A percentile compares a stretch with the other conserved stretches of the same genome.
These are phyloP conservation scores for Panulirus ornatus DNA, from an alignment of 1,140 invertebrate species.

Conservation along the genomic window DNA sequence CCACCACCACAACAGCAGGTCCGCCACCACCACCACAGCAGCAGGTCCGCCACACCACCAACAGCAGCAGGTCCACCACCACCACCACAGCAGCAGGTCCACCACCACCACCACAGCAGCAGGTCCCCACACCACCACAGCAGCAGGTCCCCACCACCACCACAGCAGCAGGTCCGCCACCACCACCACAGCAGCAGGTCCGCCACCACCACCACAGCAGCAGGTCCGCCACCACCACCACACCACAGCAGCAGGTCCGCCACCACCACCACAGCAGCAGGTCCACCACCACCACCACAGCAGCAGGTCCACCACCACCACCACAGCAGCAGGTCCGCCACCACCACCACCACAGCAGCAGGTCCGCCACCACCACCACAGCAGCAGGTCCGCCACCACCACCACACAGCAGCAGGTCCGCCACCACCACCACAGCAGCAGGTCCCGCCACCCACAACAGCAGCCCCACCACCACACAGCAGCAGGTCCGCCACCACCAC, in stretches of 20 bases:
- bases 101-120: neutral
- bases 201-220: too few species aligned
- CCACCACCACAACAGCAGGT: neutral
- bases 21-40: neutral
- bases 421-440: neutral
- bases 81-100: neutral
- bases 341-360: neutral
- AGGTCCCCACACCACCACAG: neutral
- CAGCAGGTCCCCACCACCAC: neutral
- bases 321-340: slow-evolving; percentile 17
- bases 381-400: neutral
- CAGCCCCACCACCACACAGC: neutral
- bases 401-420: slow-evolving; percentile 25
- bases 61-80: neutral
- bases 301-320: neutral
- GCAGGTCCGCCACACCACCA: neutral
- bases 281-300: neutral
- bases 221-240: neutral
- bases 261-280: neutral
- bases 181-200: neutral
- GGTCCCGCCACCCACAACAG: too few species aligned
- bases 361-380: neutral
- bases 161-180: too few species aligned
- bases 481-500: neutral
- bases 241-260: too few species aligned